Evolutionary conservation across 2,113 vertebrate genomes (phyloP).

Genomic region (Entelurus aequoreus): DNA sequence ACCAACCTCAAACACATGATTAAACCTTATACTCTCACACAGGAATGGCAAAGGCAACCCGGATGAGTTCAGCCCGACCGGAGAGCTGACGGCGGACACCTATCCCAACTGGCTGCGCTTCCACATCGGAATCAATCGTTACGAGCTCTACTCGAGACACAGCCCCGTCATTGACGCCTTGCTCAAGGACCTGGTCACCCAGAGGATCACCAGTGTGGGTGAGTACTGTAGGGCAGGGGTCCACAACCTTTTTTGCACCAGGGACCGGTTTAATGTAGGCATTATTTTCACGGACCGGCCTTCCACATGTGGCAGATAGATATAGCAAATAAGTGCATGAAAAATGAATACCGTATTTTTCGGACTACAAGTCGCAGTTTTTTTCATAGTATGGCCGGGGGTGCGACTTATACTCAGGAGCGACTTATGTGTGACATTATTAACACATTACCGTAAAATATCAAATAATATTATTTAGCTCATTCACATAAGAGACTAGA

Average conservation of each 20-base stretch:
- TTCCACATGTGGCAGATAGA: too few relatives aligned
- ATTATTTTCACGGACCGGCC: too few relatives aligned
- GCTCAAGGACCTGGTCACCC: slow-evolving; percentile 84
- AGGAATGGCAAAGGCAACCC: slow-evolving; percentile 82
- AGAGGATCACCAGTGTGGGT: slow-evolving; percentile 96
- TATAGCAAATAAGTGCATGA: too few relatives aligned
- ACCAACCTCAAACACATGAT: neutral
- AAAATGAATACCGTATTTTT: too few relatives aligned
- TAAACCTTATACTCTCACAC: slow-evolving; percentile 7
- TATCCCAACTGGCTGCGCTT: slow-evolving; percentile 99
- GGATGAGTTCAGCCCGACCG: slow-evolving; percentile 80
- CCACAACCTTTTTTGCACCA: neutral
- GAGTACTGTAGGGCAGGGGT: slow-evolving; percentile 55
- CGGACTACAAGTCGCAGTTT: too few relatives aligned
- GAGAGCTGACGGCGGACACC: slow-evolving; percentile 80
- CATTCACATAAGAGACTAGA: too few relatives aligned
- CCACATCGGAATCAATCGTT: slow-evolving; percentile 96
- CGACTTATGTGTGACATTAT: too few relatives aligned
- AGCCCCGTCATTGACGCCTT: slow-evolving; percentile 87
- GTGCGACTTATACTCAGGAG: too few relatives aligned
- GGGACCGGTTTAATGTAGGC: too few relatives aligned
- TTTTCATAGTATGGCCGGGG: too few relatives aligned
- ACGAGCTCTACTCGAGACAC: slow-evolving; percentile 90
- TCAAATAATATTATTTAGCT: too few relatives aligned
- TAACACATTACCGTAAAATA: too few relatives aligned